Evolutionary conservation across 2,888 invertebrate genomes (phyloP).

Genomic region (Galerucella pusilla): DNA sequence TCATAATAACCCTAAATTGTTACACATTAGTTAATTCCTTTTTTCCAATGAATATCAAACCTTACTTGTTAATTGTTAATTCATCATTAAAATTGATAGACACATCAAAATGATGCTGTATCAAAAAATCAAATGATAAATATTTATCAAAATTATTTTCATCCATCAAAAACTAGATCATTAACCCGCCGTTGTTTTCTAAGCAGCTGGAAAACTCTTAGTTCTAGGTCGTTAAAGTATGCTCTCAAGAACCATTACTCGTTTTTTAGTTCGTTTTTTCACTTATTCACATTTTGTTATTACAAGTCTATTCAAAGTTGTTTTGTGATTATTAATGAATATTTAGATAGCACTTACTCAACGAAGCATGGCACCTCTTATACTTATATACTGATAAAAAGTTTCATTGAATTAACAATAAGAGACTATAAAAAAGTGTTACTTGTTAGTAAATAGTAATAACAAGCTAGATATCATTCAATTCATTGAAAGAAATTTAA

Average conservation of each 20-base stretch:
- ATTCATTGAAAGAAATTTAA: too few relatives aligned
- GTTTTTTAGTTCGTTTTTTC: slow-evolving; percentile 29
- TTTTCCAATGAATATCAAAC: too few relatives aligned
- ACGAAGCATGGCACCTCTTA: slow-evolving; percentile 19
- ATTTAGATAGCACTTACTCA: slow-evolving; percentile 20
- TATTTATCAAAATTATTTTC: too few relatives aligned
- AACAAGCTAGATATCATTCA: too few relatives aligned
- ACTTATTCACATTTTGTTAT: slow-evolving; percentile 30
- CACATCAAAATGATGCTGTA: too few relatives aligned
- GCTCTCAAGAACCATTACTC: slow-evolving; percentile 37
- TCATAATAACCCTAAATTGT: too few relatives aligned
- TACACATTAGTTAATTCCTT: too few relatives aligned
- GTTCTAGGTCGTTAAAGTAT: slow-evolving; percentile 37
- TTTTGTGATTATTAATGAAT: slow-evolving; percentile 27
- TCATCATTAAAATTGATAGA: too few relatives aligned
- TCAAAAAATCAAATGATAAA: too few relatives aligned
- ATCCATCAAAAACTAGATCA: too few relatives aligned
- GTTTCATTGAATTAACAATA: not conserved
- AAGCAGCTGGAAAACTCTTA: slow-evolving; percentile 21
- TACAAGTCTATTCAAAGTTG: slow-evolving; percentile 32
- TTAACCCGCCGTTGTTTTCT: slow-evolving; percentile 9
- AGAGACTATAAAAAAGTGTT: not conserved
- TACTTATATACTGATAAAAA: not conserved
- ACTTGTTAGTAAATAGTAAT: not conserved
- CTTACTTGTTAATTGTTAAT: too few relatives aligned